A percentile compares a stretch with the other conserved stretches of the same genome.
phyloP scores from a whole-genome alignment of 2,113 vertebrate species.

The Labeo catla region DNA sequence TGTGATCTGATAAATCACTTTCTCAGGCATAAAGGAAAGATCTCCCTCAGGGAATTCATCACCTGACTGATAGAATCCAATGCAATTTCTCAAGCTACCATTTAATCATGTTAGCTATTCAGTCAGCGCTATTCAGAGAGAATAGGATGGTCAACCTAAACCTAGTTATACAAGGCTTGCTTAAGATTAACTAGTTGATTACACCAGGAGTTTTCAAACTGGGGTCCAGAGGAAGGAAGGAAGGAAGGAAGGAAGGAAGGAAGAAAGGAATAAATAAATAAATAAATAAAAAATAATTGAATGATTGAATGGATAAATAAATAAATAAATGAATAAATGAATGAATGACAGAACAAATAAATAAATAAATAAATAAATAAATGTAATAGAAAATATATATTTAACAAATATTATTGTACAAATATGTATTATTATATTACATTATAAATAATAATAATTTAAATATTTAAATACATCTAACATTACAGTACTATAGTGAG shows the following conservation, averaged over 20 bases:
- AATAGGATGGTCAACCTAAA: not conserved
- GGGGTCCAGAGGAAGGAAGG: too few species aligned
- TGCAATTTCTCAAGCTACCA: not conserved
- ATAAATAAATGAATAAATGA: too few species aligned
- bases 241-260: too few species aligned
- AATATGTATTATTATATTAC: too few species aligned
- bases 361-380: too few species aligned
- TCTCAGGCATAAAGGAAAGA: constrained; percentile 3
- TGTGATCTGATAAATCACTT: constrained; percentile 60
- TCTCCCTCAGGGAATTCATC: not conserved
- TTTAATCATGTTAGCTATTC: not conserved
- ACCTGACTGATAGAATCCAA: not conserved
- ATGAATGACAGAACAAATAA: too few species aligned
- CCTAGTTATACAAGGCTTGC: not conserved
- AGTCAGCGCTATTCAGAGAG: not conserved
- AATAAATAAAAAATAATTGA: too few species aligned
- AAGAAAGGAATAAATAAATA: too few species aligned
- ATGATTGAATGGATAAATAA: too few species aligned
- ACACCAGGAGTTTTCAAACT: not conserved
- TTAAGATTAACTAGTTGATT: not conserved
- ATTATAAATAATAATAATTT: too few species aligned
- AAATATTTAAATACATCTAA: not conserved
- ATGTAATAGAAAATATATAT: too few species aligned
- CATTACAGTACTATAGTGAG: not conserved
- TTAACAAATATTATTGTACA: too few species aligned